phyloP scores from a whole-genome alignment of 2,888 invertebrate genomes.

The Calameuta pallipes region DNA sequence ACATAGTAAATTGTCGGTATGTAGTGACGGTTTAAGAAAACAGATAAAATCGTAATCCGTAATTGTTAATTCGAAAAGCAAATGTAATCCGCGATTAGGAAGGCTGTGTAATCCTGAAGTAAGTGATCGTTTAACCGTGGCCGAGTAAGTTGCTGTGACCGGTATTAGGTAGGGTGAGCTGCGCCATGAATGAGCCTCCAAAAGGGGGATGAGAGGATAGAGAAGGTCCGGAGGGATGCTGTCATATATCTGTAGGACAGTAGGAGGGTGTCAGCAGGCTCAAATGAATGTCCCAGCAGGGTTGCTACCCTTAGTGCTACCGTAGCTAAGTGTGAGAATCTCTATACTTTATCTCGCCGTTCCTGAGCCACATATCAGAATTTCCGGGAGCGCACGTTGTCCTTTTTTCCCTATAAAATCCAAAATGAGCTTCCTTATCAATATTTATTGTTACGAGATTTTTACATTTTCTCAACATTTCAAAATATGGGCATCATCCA shows the following conservation, averaged over 20 bases:
- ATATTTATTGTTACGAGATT: not conserved
- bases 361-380: not conserved
- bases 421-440: not conserved
- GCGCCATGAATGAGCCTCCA: conserved; percentile 11
- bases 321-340: conserved; percentile 49
- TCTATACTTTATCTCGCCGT: conserved; percentile 16
- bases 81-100: conserved; percentile 41
- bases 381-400: not conserved
- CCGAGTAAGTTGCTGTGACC: conserved; percentile 26
- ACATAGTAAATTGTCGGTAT: not conserved
- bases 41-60: not conserved
- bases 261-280: conserved; percentile 56
- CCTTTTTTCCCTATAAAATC: not conserved
- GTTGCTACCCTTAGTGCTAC: conserved; percentile 41
- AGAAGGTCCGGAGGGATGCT: conserved; percentile 33
- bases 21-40: not conserved
- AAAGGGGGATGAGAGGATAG: conserved; percentile 23
- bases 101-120: conserved; percentile 38
- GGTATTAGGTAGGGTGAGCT: conserved; percentile 16
- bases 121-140: conserved; percentile 38
- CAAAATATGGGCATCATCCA: not conserved
- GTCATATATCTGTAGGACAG: conserved; percentile 50
- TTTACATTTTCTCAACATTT: not conserved
- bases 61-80: not conserved
- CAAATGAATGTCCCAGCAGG: conserved; percentile 57